A percentile compares a stretch with the other conserved stretches of the same genome.
Evolutionary conservation across 2,888 invertebrate species (phyloP).

Genomic region (Metellina segmentata): DNA sequence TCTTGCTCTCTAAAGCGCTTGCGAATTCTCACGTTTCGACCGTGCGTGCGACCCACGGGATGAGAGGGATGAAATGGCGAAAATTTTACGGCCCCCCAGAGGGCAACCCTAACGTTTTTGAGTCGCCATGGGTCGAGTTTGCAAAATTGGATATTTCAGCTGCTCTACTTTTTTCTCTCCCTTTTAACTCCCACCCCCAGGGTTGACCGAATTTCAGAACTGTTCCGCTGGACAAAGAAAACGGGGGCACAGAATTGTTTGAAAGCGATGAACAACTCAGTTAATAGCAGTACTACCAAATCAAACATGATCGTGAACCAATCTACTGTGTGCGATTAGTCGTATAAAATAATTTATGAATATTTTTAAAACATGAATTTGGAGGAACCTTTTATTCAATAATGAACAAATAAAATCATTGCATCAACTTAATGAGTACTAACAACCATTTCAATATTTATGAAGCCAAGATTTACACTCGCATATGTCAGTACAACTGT

Average conservation of each 20-base stretch:
- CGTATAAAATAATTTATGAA: no score
- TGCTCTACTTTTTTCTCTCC: slow-evolving; percentile 6
- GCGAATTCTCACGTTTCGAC: background rate
- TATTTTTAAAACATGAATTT: no score
- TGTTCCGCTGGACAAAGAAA: slow-evolving; percentile 7
- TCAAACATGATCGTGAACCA: no score
- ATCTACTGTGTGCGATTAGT: no score
- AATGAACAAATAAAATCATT: no score
- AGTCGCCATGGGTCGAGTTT: slow-evolving; percentile 71
- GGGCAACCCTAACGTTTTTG: slow-evolving; percentile 47
- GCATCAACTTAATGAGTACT: no score
- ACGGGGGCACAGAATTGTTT: background rate
- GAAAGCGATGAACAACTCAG: background rate
- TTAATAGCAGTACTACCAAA: no score
- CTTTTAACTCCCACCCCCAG: background rate
- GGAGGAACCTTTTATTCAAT: no score
- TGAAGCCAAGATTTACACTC: no score
- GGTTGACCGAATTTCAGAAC: slow-evolving; percentile 11
- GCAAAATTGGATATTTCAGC: slow-evolving; percentile 69
- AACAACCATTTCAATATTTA: no score
- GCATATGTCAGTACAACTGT: no score
- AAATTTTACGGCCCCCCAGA: slow-evolving; percentile 62
- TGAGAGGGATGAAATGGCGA: slow-evolving; percentile 16
- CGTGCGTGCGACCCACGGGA: background rate
- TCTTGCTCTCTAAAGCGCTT: background rate